phyloP scores from a whole-genome alignment of 1,140 invertebrate genomes.

The Zaprionus camerounensis region DNA sequence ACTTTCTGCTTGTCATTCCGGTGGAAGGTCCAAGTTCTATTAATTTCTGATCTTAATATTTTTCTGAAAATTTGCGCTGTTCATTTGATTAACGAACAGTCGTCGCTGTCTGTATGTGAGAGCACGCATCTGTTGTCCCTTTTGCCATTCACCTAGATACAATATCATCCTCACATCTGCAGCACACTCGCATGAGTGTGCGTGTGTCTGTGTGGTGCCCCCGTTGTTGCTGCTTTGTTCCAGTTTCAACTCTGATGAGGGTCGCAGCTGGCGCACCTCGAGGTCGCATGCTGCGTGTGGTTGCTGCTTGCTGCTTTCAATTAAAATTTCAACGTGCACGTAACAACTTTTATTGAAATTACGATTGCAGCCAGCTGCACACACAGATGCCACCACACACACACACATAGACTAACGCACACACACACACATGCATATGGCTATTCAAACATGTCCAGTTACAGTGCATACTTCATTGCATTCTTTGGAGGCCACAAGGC shows the following conservation, averaged over 20 bases:
- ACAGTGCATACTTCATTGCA: slow-evolving; percentile 70
- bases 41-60: slow-evolving; percentile 14
- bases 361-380: slow-evolving; percentile 70
- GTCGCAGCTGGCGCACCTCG: slow-evolving; percentile 63
- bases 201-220: slow-evolving; percentile 45
- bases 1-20: slow-evolving; percentile 17
- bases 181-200: slow-evolving; percentile 12
- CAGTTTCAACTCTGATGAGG: slow-evolving; percentile 66
- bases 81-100: slow-evolving; percentile 16
- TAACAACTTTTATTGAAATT: slow-evolving; percentile 82
- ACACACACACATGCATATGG: slow-evolving; percentile 17
- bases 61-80: not conserved
- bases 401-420: not conserved
- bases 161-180: slow-evolving; percentile 29
- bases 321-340: slow-evolving; percentile 81
- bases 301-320: slow-evolving; percentile 77
- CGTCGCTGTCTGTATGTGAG: not conserved
- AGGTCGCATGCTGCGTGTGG: slow-evolving; percentile 60
- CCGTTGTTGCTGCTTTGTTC: slow-evolving; percentile 65
- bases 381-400: slow-evolving; percentile 27
- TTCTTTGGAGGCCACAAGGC: slow-evolving; percentile 56
- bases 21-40: slow-evolving; percentile 1
- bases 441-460: slow-evolving; percentile 50
- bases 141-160: slow-evolving; percentile 47
- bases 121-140: slow-evolving; percentile 50